These are phyloP conservation scores for Cylas formicarius DNA, from an alignment of 1,140 invertebrate genomes.

Conservation along the genomic window DNA sequence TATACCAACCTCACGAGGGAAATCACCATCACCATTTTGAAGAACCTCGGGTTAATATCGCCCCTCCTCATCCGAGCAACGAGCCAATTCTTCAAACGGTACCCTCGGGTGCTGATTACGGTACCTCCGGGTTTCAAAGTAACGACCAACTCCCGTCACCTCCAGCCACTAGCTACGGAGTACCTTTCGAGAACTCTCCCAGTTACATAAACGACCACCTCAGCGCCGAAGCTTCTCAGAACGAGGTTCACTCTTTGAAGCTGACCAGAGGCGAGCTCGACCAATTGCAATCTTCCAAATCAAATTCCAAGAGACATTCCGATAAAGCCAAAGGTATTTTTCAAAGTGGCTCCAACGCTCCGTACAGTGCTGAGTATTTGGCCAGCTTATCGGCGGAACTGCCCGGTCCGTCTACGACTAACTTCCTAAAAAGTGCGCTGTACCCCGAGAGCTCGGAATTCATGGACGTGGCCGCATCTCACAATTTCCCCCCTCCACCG, in stretches of 20 bases:
- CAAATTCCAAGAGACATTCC: background rate
- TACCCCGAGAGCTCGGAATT: background rate
- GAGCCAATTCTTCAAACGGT: background rate
- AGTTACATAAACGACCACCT: slow-evolving; percentile 14
- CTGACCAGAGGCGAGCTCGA: slow-evolving; percentile 16
- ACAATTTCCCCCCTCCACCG: slow-evolving; percentile 6
- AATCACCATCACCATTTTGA: slow-evolving; percentile 8
- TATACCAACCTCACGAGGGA: too few species aligned
- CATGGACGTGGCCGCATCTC: background rate
- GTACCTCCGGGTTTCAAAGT: background rate
- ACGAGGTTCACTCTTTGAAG: slow-evolving; percentile 15
- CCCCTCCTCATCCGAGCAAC: background rate
- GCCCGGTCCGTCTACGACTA: slow-evolving; percentile 1
- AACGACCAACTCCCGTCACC: background rate
- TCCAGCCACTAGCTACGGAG: slow-evolving; percentile 7
- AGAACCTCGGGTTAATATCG: slow-evolving; percentile 7
- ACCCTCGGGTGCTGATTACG: background rate
- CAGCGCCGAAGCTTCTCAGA: slow-evolving; percentile 2
- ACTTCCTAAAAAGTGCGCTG: background rate
- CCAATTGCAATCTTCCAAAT: background rate
- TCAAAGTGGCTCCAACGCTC: background rate
- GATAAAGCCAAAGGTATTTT: background rate
- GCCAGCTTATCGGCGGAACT: too few species aligned
- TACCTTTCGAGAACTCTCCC: slow-evolving; percentile 6
- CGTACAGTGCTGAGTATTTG: slow-evolving; percentile 12